These are phyloP conservation scores for Napeogenes sylphis DNA, from an alignment of 2,888 invertebrate species.

Conservation along the genomic window DNA sequence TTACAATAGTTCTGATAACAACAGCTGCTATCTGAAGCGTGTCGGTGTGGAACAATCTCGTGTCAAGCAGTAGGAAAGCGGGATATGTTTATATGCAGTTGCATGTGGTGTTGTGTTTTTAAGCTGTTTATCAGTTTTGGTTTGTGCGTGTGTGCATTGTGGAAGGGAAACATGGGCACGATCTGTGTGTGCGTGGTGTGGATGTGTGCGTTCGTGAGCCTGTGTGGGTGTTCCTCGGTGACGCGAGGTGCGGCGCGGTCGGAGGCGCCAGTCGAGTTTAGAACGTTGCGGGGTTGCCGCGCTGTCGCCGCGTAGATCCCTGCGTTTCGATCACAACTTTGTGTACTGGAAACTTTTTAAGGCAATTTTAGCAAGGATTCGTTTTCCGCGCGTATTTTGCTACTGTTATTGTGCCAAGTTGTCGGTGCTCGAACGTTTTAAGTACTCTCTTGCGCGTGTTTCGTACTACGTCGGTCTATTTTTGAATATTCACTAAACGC, in stretches of 20 bases:
- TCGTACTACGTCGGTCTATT: constrained; percentile 68
- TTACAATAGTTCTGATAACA: constrained; percentile 26
- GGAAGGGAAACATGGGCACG: constrained; percentile 39
- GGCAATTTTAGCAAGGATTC: constrained; percentile 54
- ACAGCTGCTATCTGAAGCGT: constrained; percentile 26
- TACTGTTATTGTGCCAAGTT: constrained; percentile 47
- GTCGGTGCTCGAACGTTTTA: constrained; percentile 47
- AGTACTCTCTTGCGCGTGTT: constrained; percentile 56
- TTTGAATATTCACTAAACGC: constrained; percentile 76
- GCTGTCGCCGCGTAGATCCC: constrained; percentile 58
- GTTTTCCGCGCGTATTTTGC: constrained; percentile 43
- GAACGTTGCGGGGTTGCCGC: constrained; percentile 68
- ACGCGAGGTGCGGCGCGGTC: constrained; percentile 54
- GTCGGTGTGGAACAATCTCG: constrained; percentile 20
- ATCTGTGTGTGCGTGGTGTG: constrained; percentile 32
- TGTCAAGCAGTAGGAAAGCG: constrained; percentile 29
- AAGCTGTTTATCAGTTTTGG: constrained; percentile 68
- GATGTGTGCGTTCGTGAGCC: constrained; percentile 39
- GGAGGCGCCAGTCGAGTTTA: constrained; percentile 65
- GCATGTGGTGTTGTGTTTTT: constrained; percentile 67
- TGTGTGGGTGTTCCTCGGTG: constrained; percentile 64
- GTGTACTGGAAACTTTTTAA: constrained; percentile 76
- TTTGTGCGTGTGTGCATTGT: constrained; percentile 41
- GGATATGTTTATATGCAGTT: constrained; percentile 57
- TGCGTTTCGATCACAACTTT: constrained; percentile 71